A percentile compares a stretch with the other conserved stretches of the same genome.
These are phyloP conservation scores for Corydoras sp. DNA, from an alignment of 2,113 vertebrate genomes.

Conservation along the genomic window DNA sequence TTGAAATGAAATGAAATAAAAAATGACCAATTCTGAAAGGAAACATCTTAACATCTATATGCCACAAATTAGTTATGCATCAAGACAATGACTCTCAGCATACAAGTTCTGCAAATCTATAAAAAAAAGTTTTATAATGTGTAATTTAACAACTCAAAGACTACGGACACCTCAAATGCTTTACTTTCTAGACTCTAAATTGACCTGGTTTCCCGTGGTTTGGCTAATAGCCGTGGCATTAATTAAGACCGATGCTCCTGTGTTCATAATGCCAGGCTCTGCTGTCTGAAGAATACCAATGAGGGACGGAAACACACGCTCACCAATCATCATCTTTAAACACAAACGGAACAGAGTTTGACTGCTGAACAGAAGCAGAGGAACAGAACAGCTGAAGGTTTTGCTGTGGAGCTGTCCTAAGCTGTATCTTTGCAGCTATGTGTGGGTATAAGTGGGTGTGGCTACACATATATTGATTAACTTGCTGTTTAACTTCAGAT, in stretches of 20 bases:
- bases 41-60: no score
- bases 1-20: no score
- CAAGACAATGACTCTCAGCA: no score
- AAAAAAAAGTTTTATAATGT: neutral
- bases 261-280: constrained; percentile 84
- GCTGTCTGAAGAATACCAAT: constrained; percentile 93
- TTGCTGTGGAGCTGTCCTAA: no score
- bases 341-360: neutral
- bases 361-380: no score
- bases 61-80: no score
- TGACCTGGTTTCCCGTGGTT: constrained; percentile 86
- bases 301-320: constrained; percentile 86
- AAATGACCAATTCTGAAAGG: no score
- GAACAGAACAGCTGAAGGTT: no score
- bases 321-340: constrained; percentile 88
- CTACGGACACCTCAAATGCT: neutral
- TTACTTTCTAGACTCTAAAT: neutral
- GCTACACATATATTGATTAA: no score
- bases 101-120: neutral
- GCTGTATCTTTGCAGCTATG: no score
- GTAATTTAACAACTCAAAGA: neutral
- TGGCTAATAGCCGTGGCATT: constrained; percentile 94
- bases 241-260: constrained; percentile 69
- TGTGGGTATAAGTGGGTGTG: no score
- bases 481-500: no score